phyloP scores from a whole-genome alignment of 2,113 vertebrate genomes.

The Pomatorhinus ruficollis region DNA sequence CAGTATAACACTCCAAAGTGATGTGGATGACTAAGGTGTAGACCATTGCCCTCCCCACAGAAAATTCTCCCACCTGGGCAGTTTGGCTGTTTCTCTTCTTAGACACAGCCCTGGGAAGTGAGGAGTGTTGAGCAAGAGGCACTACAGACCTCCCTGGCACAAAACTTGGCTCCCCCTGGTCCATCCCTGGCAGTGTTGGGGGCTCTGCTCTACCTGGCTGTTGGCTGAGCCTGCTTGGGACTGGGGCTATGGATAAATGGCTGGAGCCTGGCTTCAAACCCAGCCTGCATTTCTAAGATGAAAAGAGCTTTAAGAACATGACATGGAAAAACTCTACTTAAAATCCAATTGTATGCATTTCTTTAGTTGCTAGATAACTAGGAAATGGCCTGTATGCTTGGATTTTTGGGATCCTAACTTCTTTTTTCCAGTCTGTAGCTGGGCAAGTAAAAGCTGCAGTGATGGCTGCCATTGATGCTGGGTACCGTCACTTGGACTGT shows the following conservation, averaged over 20 bases:
- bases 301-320: not conserved
- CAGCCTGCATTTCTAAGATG: not conserved
- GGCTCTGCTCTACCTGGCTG: not conserved
- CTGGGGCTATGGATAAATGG: not conserved
- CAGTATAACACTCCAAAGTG: not conserved
- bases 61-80: not conserved
- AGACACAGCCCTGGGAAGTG: fast-evolving
- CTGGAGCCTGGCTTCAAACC: not conserved
- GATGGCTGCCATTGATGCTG: conserved; percentile 76
- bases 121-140: not conserved
- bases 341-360: not conserved
- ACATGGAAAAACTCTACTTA: not conserved
- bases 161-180: not conserved
- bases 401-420: not conserved
- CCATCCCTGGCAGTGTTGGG: not conserved
- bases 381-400: not conserved
- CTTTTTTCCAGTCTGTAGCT: conserved; percentile 72
- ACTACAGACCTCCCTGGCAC: not conserved
- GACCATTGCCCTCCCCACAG: not conserved
- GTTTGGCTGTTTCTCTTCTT: not conserved
- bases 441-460: conserved; percentile 80
- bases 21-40: not conserved
- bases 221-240: not conserved
- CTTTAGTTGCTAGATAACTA: not conserved
- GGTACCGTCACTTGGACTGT: conserved; percentile 87